Conservation (phyloP, 2,888 invertebrate species). For the Epirrhoe tristata region DNA sequence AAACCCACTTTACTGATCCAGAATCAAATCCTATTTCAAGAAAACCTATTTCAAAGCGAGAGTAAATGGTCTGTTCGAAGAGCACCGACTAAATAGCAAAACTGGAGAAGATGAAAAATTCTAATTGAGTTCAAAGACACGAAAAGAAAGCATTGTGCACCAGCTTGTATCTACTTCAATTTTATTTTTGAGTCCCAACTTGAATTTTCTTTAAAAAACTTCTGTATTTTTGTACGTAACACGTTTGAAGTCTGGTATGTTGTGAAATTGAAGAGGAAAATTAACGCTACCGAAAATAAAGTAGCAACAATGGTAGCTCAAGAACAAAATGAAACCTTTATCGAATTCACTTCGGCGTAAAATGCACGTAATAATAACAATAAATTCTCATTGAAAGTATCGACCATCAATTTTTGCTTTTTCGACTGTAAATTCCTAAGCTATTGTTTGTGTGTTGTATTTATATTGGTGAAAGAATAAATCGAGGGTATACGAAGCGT, state of each 20-base stretch:
- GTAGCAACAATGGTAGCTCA: slow-evolving; percentile 11
- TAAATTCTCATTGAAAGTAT: slow-evolving; percentile 37
- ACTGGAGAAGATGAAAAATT: slow-evolving; percentile 23
- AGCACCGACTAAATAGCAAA: slow-evolving; percentile 12
- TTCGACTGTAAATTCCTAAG: slow-evolving; percentile 49
- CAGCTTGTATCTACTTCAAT: slow-evolving; percentile 33
- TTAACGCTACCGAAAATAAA: slow-evolving; percentile 18
- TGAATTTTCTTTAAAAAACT: slow-evolving; percentile 27
- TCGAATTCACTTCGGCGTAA: slow-evolving; percentile 28
- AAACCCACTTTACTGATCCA: not conserved
- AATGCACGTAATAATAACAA: slow-evolving; percentile 36
- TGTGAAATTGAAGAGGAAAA: slow-evolving; percentile 17
- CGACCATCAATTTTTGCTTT: slow-evolving; percentile 40
- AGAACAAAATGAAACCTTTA: slow-evolving; percentile 20
- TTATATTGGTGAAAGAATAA: slow-evolving; percentile 68
- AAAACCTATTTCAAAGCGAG: not conserved
- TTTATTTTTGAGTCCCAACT: slow-evolving; percentile 28
- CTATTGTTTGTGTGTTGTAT: slow-evolving; percentile 53
- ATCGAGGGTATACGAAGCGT: slow-evolving; percentile 75
- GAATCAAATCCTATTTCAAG: not conserved
- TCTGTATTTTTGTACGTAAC: slow-evolving; percentile 23
- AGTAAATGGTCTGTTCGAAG: slow-evolving; percentile 17
- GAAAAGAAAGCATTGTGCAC: slow-evolving; percentile 24
- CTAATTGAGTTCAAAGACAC: slow-evolving; percentile 31
- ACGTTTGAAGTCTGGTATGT: slow-evolving; percentile 12